Evolutionary conservation across 2,797 vertebrate species (phyloP).

Genomic region (Karalla daura): DNA sequence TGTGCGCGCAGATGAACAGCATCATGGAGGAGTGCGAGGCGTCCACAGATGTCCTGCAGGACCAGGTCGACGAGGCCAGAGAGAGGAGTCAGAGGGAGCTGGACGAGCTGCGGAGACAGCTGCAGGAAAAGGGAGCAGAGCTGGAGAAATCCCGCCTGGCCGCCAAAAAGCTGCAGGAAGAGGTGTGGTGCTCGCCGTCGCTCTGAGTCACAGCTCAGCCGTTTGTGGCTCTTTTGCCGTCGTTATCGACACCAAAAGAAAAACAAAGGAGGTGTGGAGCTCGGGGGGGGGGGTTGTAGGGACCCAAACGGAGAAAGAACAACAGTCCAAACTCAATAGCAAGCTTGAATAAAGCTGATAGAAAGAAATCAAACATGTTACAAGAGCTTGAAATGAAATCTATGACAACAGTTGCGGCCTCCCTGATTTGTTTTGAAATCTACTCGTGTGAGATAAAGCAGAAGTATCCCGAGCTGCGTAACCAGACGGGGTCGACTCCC

Average conservation of each 20-base stretch:
- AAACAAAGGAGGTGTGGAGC: not conserved
- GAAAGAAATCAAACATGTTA: too few relatives aligned
- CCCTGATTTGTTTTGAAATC: not conserved
- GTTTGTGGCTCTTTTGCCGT: slow-evolving; percentile 6
- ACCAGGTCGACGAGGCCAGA: slow-evolving; percentile 90
- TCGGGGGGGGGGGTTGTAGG: too few relatives aligned
- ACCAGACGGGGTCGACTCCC: too few relatives aligned
- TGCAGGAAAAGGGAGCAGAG: slow-evolving; percentile 91
- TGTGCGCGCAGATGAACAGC: slow-evolving; percentile 86
- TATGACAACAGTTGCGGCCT: too few relatives aligned
- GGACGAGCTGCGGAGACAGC: slow-evolving; percentile 87
- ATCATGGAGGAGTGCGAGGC: slow-evolving; percentile 87
- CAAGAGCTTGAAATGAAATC: too few relatives aligned
- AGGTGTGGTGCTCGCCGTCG: slow-evolving; percentile 83
- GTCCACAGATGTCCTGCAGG: slow-evolving; percentile 90
- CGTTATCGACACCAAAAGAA: slow-evolving; percentile 7
- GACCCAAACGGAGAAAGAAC: too few relatives aligned
- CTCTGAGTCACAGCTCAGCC: slow-evolving; percentile 47
- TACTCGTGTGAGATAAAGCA: too few relatives aligned
- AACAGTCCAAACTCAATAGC: too few relatives aligned
- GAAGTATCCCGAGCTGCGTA: too few relatives aligned
- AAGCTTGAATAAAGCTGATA: too few relatives aligned
- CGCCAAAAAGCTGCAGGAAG: slow-evolving; percentile 88
- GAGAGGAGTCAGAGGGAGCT: slow-evolving; percentile 90
- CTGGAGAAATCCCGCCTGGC: slow-evolving; percentile 87